Evolutionary conservation across 2,113 vertebrate species (phyloP).

Genomic region (Ictalurus furcatus): DNA sequence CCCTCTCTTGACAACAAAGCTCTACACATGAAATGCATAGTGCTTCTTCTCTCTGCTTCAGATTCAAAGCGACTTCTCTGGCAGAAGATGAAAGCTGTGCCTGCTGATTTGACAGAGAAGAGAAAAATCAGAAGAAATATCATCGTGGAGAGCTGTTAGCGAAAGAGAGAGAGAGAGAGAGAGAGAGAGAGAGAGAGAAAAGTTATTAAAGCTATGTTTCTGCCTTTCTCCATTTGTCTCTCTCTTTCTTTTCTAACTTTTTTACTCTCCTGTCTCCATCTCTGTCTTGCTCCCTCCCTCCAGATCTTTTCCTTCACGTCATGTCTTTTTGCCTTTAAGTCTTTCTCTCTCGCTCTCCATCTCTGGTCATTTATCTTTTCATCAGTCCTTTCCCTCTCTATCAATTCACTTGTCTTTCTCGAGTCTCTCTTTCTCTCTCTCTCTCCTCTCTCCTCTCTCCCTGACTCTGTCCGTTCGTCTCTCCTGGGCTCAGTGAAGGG

Average conservation of each 20-base stretch:
- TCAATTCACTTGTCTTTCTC: background rate
- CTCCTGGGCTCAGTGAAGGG: background rate
- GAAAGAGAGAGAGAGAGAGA: background rate
- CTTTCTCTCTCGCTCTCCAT: background rate
- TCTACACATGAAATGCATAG: background rate
- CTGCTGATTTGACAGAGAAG: background rate
- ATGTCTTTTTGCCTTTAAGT: background rate
- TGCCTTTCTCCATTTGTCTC: too few species aligned
- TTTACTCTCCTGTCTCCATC: background rate
- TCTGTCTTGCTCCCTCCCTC: background rate
- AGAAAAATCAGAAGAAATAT: background rate
- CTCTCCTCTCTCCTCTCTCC: background rate
- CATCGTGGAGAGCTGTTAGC: background rate
- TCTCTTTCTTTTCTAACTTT: background rate
- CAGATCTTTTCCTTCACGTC: background rate
- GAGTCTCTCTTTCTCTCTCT: background rate
- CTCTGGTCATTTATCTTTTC: background rate
- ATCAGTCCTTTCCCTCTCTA: background rate
- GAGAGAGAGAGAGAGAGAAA: too few species aligned
- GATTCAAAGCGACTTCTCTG: constrained; percentile 11
- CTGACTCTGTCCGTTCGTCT: background rate
- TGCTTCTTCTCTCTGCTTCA: background rate
- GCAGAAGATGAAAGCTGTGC: constrained; percentile 28
- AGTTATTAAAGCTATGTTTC: background rate
- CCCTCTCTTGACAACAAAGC: constrained; percentile 12